Conservation (phyloP, 1,140 invertebrate genomes). For the Bombyx mori region ASM3026992v2 NC_085111.1:10772501-10773000, state of each 20-base stretch:
- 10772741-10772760: background rate
- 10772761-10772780: background rate
- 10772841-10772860: slow-evolving; percentile 38
- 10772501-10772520: too few species aligned
- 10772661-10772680: too few species aligned
- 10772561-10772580: too few species aligned
- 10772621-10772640: too few species aligned
- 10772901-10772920: slow-evolving; percentile 35
- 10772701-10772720: too few species aligned
- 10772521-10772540: too few species aligned
- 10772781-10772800: slow-evolving; percentile 1
- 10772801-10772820: slow-evolving; percentile 21
- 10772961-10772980: slow-evolving; percentile 12
- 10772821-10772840: slow-evolving; percentile 23
- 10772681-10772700: too few species aligned
- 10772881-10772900: slow-evolving; percentile 51
- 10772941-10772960: slow-evolving; percentile 13
- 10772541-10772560: too few species aligned
- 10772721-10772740: background rate
- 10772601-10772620: too few species aligned
- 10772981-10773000: slow-evolving; percentile 18
- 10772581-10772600: too few species aligned
- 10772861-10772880: slow-evolving; percentile 23
- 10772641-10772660: too few species aligned
- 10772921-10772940: slow-evolving; percentile 49